Conservation (phyloP, 2,113 vertebrate species). For the Cyanistes caeruleus region DNA sequence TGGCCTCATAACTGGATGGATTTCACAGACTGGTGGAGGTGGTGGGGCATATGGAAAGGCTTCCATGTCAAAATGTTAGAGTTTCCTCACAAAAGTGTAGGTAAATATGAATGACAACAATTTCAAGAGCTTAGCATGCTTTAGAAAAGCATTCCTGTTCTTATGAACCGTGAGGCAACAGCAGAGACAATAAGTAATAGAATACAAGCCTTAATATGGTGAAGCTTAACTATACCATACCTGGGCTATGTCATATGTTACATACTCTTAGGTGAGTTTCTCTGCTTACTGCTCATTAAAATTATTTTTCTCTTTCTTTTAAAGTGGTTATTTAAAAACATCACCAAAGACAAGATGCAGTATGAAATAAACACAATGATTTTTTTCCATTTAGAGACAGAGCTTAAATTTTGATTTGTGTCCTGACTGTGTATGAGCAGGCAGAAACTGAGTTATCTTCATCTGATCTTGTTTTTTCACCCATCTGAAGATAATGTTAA, state of each 20-base stretch:
- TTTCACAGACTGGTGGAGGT: background rate
- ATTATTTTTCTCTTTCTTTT: background rate
- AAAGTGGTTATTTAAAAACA: background rate
- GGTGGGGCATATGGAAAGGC: background rate
- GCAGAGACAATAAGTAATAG: background rate
- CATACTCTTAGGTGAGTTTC: background rate
- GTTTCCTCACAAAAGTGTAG: background rate
- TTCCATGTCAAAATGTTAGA: background rate
- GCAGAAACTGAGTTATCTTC: background rate
- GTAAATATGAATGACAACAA: background rate
- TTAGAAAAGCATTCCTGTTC: background rate
- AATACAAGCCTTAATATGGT: background rate
- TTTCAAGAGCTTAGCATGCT: background rate
- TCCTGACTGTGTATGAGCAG: fast-evolving
- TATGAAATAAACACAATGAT: background rate
- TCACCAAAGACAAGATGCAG: background rate
- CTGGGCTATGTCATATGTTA: background rate
- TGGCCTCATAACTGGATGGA: background rate
- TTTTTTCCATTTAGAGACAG: background rate
- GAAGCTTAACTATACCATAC: background rate
- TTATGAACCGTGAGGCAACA: background rate
- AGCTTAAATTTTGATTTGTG: background rate
- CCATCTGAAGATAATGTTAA: background rate
- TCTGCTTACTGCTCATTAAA: background rate
- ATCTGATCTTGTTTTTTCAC: background rate